phyloP scores from a whole-genome alignment of 2,888 invertebrate genomes.

The Plutella xylostella region DNA sequence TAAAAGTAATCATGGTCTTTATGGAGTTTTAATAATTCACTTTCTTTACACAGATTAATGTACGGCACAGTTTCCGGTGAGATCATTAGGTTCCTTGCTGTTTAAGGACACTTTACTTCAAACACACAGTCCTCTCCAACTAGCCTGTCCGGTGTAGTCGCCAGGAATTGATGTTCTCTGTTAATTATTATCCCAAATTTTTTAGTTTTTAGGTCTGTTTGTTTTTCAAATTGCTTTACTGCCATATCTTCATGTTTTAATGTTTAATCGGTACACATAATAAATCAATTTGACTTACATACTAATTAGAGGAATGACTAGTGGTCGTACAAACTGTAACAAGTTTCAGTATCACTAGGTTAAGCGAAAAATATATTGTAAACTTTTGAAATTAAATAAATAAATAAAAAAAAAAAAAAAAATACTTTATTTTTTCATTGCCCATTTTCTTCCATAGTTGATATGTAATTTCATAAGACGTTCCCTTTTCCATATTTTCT shows the following conservation, averaged over 20 bases:
- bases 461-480: background rate
- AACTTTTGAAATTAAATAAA: too few relatives aligned
- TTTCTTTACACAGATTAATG: background rate
- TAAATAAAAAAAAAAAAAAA: too few relatives aligned
- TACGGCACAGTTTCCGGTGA: slow-evolving; percentile 1
- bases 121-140: background rate
- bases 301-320: too few relatives aligned
- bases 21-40: background rate
- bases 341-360: too few relatives aligned
- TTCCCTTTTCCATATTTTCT: background rate
- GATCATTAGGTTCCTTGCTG: background rate
- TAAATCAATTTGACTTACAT: background rate
- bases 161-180: background rate
- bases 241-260: background rate
- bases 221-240: background rate
- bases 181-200: background rate
- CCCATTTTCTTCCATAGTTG: background rate
- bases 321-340: too few relatives aligned
- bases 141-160: background rate
- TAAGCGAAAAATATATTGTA: too few relatives aligned
- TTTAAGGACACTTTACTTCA: background rate
- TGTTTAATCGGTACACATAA: background rate
- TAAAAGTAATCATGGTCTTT: background rate
- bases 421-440: background rate
- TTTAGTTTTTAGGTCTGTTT: background rate